phyloP scores from a whole-genome alignment of 2,113 vertebrate genomes.

The Paracanthobrama guichenoti region DNA sequence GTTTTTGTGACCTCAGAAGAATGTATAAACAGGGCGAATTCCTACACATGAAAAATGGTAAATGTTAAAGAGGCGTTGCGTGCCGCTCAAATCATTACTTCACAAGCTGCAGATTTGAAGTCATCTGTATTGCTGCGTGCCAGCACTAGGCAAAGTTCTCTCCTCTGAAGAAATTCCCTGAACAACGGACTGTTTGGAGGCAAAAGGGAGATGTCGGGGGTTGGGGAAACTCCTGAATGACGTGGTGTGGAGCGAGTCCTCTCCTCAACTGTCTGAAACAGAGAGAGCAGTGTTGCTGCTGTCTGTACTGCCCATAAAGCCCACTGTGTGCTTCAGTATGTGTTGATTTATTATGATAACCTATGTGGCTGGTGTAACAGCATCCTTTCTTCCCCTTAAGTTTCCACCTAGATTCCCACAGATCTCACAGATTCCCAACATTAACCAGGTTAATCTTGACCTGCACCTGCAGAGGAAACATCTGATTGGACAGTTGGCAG shows the following conservation, averaged over 20 bases:
- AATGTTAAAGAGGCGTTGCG: neutral
- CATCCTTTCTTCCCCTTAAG: neutral
- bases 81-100: neutral
- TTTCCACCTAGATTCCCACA: neutral
- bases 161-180: neutral
- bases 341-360: constrained; percentile 42
- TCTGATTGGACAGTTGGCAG: neutral
- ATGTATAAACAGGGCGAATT: neutral
- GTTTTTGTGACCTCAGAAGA: constrained; percentile 1
- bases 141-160: neutral
- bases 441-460: neutral
- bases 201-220: constrained; percentile 16
- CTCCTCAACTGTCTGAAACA: constrained; percentile 33
- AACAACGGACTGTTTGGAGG: constrained; percentile 36
- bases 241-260: constrained; percentile 31
- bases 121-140: neutral
- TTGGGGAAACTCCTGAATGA: constrained; percentile 41
- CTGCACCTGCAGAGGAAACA: neutral
- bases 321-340: constrained; percentile 16
- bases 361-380: neutral
- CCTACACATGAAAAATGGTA: neutral
- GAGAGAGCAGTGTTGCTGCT: constrained; percentile 36
- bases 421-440: neutral
- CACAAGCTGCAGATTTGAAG: constrained; percentile 4
- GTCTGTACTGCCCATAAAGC: neutral